phyloP scores from a whole-genome alignment of 2,888 invertebrate genomes.

The Caenorhabditis sp. region DNA sequence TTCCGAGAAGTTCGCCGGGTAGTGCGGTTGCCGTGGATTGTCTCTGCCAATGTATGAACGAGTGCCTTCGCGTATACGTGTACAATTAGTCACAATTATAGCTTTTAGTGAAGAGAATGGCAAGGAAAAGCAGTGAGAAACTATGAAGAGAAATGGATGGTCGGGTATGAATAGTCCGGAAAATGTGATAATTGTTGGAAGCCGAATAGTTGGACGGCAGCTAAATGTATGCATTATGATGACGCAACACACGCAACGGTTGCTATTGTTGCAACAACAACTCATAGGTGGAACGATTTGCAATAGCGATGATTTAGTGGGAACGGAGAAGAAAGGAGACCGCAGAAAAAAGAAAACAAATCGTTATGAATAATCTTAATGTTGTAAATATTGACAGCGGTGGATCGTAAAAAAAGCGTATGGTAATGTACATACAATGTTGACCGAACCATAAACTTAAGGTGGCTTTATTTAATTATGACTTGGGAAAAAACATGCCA shows the following conservation, averaged over 20 bases:
- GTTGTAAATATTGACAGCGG: conserved; percentile 25
- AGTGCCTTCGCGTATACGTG: conserved; percentile 41
- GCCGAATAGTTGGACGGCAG: conserved; percentile 46
- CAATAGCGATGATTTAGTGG: neutral
- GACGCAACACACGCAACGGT: conserved; percentile 46
- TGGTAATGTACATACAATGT: conserved; percentile 11
- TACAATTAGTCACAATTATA: conserved; percentile 66
- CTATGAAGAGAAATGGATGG: conserved; percentile 36
- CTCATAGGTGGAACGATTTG: conserved; percentile 41
- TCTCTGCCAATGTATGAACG: conserved; percentile 41
- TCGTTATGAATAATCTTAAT: conserved; percentile 27
- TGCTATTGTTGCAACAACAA: conserved; percentile 51
- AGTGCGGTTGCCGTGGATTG: neutral
- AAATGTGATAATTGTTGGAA: conserved; percentile 65
- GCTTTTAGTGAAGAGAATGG: conserved; percentile 45
- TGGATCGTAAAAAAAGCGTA: conserved; percentile 34
- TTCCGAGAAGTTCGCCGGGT: conserved; percentile 60
- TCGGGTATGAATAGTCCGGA: conserved; percentile 59
- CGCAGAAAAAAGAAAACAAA: conserved; percentile 2
- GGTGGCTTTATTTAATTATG: neutral
- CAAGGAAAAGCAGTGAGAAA: conserved; percentile 4
- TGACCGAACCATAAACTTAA: neutral
- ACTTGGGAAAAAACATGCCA: conserved; percentile 16
- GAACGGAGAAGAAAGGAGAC: neutral
- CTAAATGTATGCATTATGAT: conserved; percentile 65